Evolutionary conservation across 2,797 vertebrate species (phyloP), one percentile per base, ranked within the genome.

Genomic region (Austrolebias charrua): DNA sequence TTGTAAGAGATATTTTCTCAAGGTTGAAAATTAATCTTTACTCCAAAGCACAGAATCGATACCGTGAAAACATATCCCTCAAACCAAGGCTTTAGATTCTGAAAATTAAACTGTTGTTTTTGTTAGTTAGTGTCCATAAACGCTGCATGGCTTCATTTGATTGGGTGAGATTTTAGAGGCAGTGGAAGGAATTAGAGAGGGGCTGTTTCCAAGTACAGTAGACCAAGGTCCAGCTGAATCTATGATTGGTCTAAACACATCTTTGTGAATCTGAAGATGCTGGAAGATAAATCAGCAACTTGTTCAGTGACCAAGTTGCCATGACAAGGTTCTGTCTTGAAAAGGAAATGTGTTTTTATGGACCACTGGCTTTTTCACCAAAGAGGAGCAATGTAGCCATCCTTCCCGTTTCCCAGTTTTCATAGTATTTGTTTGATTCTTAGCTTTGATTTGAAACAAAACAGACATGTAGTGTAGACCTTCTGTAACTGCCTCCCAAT

Each of bases 281-380:
- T 58, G 14, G 28, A 38, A 50, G 54, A 71, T 69, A 49, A 74
- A 68, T 46, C 59, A 71, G 12, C 69, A 52, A 71, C 50, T 43
- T 62, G 45, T 54, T 63, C 20, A 63, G n/a, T 58, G 45, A 60
- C 38, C 57, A 46, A 46, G 52, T 46, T 62, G 18, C 63, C 47
- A 44, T 69, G 60, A 28, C 52, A 57, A 20, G 66, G 35, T 65
- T 69, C 55, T 70, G 12, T 46, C 35, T 24, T 33, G 35, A 2
- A 65, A 20, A 56, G 49, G 15, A 58, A 68, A 57, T 4, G 2
- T 58, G 24, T 71, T 84, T 66, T 67, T 49, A 63, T 55, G 59
- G 63, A 63, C 61, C 45, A 55, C 28, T 78, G 63, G 9, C 40
- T 76, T 69, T 13, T 58, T 68, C 46, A 14, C 19, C 9, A 35